A percentile compares a stretch with the other conserved stretches of the same genome.
Evolutionary conservation across 1,140 invertebrate genomes (phyloP).

Genomic region (Lucilia cuprina): DNA sequence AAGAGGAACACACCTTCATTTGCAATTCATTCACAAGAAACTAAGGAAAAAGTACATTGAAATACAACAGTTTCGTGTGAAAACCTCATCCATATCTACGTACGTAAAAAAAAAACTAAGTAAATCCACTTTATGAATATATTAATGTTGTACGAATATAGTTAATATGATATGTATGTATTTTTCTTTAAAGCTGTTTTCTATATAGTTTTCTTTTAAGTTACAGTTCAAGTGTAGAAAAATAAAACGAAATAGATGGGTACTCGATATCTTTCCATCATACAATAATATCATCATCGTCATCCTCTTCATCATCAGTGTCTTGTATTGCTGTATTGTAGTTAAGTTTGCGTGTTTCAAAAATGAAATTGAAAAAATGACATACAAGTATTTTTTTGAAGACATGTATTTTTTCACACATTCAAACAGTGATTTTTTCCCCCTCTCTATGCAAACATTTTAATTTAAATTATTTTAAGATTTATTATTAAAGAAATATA

Average conservation of each 20-base stretch:
- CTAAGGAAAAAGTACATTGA: neutral
- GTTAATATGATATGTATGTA: neutral
- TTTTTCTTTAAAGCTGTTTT: neutral
- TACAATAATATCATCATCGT: neutral
- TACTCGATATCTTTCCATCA: constrained; percentile 18
- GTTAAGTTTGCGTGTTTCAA: neutral
- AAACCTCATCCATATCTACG: constrained; percentile 26
- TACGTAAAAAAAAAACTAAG: neutral
- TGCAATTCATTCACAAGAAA: constrained; percentile 21
- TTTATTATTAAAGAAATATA: neutral
- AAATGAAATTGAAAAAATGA: neutral
- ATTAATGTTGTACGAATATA: neutral
- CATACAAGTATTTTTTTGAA: neutral
- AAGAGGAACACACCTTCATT: constrained; percentile 26
- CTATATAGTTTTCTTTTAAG: neutral
- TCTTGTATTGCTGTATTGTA: neutral
- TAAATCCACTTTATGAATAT: constrained; percentile 21
- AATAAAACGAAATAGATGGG: neutral
- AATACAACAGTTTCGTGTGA: neutral
- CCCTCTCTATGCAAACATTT: neutral
- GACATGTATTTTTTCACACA: constrained; percentile 20
- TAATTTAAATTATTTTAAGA: constrained; percentile 21
- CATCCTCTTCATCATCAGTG: constrained; percentile 10
- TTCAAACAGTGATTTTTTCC: neutral
- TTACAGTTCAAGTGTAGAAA: neutral